Conservation (phyloP, 1,140 invertebrate species). For the Lepidurus apus region DNA sequence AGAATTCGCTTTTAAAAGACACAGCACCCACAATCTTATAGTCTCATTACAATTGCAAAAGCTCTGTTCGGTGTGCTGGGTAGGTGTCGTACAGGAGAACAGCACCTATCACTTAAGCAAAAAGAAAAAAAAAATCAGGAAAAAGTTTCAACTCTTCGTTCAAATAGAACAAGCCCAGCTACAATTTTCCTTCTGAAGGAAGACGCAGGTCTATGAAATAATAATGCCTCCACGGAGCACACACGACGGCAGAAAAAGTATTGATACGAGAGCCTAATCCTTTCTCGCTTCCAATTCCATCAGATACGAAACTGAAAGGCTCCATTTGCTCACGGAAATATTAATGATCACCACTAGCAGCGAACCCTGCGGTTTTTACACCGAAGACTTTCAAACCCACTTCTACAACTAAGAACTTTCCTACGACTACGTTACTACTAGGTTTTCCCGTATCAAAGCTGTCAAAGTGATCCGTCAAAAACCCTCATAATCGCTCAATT, state of each 20-base stretch:
- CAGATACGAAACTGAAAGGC: not conserved
- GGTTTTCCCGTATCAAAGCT: too few relatives aligned
- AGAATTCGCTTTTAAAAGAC: not conserved
- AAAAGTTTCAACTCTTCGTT: not conserved
- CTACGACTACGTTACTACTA: not conserved
- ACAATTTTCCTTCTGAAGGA: not conserved
- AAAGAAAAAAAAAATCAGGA: not conserved
- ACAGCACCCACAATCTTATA: not conserved
- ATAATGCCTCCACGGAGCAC: not conserved
- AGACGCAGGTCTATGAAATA: not conserved
- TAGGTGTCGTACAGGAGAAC: not conserved
- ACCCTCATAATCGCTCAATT: too few relatives aligned
- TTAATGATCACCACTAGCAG: not conserved
- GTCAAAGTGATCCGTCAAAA: too few relatives aligned
- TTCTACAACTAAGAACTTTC: not conserved
- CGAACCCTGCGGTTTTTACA: not conserved
- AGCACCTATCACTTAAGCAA: not conserved
- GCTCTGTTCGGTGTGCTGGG: not conserved
- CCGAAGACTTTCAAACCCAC: not conserved
- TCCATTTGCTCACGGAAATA: conserved; percentile 8
- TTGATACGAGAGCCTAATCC: not conserved
- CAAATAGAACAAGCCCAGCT: not conserved
- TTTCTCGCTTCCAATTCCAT: conserved; percentile 1
- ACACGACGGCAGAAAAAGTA: not conserved
- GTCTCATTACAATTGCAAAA: not conserved